Percentiles rank a stretch among this genome's conserved stretches.
phyloP scores from a whole-genome alignment of 1,140 invertebrate genomes.

The Scaptomyza montana region DNA sequence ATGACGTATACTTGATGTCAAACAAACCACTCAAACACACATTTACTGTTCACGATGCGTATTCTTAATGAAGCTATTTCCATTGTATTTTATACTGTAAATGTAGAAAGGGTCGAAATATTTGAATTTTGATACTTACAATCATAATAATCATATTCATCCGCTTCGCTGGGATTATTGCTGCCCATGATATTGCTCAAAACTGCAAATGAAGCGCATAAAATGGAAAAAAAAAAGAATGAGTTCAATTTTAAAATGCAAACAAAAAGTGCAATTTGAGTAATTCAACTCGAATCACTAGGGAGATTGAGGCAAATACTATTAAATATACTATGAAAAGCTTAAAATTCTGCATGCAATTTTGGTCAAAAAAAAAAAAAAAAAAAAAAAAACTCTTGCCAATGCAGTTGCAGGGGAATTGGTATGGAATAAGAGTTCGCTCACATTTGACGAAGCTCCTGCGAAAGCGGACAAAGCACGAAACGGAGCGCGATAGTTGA shows the following conservation, averaged over 20 bases:
- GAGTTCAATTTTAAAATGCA: conserved; percentile 15
- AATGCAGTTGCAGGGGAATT: neutral
- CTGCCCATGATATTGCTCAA: conserved; percentile 82
- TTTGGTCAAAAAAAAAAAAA: conserved; percentile 20
- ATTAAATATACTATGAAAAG: too few species aligned
- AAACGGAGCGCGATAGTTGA: conserved; percentile 57
- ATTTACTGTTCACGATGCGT: conserved; percentile 2
- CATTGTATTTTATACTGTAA: too few species aligned
- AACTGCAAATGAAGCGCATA: conserved; percentile 50
- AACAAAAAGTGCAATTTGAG: conserved; percentile 35
- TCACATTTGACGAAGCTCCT: conserved; percentile 66
- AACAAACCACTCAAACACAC: conserved; percentile 6
- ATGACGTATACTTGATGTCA: conserved; percentile 15
- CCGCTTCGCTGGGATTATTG: conserved; percentile 79
- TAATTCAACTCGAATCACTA: conserved; percentile 55
- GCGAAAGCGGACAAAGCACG: conserved; percentile 72
- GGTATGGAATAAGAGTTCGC: conserved; percentile 11
- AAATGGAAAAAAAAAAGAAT: conserved; percentile 2
- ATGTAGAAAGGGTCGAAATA: neutral
- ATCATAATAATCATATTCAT: conserved; percentile 81
- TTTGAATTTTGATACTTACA: conserved; percentile 64
- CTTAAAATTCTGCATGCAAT: too few species aligned
- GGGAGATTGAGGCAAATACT: too few species aligned
- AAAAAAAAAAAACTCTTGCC: conserved; percentile 4
- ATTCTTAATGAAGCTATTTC: neutral